These are phyloP conservation scores for Sinocyclocheilus anophthalmus DNA, from an alignment of 2,113 vertebrate genomes.

Conservation along the genomic window DNA sequence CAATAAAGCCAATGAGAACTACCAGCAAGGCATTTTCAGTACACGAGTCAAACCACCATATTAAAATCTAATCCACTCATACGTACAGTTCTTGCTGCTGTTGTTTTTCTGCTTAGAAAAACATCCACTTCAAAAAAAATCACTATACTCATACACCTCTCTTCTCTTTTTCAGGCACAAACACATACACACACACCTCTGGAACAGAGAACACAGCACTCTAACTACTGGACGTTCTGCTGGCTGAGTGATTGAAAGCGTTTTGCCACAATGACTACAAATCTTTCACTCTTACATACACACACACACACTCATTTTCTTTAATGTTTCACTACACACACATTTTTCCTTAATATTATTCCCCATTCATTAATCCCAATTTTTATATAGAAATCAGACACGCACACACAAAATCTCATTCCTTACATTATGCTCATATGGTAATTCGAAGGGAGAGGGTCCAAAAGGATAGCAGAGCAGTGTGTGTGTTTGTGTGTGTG, in stretches of 20 bases:
- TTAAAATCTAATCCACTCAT: constrained; percentile 53
- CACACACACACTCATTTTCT: neutral
- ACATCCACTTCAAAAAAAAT: constrained; percentile 1
- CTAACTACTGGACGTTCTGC: constrained; percentile 46
- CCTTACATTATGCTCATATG: constrained; percentile 1
- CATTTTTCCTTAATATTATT: neutral
- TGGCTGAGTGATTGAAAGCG: constrained; percentile 35
- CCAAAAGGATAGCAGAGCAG: constrained; percentile 24
- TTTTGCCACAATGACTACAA: constrained; percentile 40
- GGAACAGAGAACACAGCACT: constrained; percentile 22
- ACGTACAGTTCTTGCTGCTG: constrained; percentile 40
- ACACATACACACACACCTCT: neutral
- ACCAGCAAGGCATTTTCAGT: constrained; percentile 60
- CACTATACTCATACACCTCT: constrained; percentile 9
- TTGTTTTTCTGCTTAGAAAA: constrained; percentile 36
- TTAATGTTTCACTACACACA: constrained; percentile 7
- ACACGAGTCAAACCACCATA: constrained; percentile 66
- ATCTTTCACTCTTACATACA: constrained; percentile 21
- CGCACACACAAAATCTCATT: neutral
- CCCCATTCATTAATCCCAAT: neutral
- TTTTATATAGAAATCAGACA: neutral
- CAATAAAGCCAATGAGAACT: constrained; percentile 70
- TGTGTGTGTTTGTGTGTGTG: neutral
- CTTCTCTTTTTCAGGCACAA: neutral
- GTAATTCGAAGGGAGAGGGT: neutral